A percentile compares a stretch with the other conserved stretches of the same genome.
These are phyloP conservation scores for Mareca penelope DNA, from an alignment of 2,797 vertebrate genomes.

Conservation along the genomic window DNA sequence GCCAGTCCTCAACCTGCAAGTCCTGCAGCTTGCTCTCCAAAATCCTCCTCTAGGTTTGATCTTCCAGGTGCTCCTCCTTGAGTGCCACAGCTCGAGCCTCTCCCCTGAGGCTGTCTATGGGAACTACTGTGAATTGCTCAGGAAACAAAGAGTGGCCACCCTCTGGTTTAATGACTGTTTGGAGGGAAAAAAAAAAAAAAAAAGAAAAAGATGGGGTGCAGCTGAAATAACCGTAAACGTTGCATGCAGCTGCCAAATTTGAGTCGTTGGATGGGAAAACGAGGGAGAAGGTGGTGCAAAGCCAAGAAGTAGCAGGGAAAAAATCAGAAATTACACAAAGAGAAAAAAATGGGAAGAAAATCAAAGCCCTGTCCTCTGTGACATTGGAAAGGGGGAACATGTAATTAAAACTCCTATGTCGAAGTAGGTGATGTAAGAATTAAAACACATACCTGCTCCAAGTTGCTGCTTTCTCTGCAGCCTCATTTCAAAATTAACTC, in stretches of 20 bases:
- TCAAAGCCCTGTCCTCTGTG: background rate
- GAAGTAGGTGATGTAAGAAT: background rate
- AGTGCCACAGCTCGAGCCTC: background rate
- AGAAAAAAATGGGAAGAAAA: background rate
- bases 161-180: background rate
- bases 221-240: background rate
- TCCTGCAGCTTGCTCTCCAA: background rate
- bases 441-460: background rate
- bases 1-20: background rate
- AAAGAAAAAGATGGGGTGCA: background rate
- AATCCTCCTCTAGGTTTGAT: background rate
- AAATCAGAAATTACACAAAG: background rate
- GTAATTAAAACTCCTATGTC: background rate
- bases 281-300: background rate
- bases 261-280: background rate
- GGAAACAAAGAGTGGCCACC: background rate
- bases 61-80: background rate
- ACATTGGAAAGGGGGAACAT: background rate
- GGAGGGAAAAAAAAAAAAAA: background rate
- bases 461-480: background rate
- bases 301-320: background rate
- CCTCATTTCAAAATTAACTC: constrained; percentile 1
- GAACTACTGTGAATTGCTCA: background rate
- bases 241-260: background rate
- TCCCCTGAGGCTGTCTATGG: rapidly evolving